Conservation (phyloP, 1,140 invertebrate genomes). For the Mylabris phalerata region DNA sequence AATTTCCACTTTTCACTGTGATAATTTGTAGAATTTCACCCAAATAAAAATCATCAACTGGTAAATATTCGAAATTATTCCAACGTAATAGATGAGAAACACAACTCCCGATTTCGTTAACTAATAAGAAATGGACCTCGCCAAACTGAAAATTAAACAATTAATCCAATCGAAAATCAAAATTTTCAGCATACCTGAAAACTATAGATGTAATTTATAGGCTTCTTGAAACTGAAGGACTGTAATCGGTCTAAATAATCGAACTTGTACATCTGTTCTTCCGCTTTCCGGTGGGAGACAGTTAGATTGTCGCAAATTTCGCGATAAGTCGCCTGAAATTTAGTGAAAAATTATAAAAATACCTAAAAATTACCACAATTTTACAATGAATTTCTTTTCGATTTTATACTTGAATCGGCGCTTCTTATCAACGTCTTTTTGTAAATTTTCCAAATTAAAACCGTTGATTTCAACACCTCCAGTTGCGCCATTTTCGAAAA, state of each 20-base stretch:
- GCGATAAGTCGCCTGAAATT: slow-evolving; percentile 34
- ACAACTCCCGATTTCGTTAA: slow-evolving; percentile 40
- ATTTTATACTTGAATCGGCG: slow-evolving; percentile 22
- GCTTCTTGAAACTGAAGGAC: slow-evolving; percentile 31
- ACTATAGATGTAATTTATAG: slow-evolving; percentile 37
- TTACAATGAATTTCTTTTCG: slow-evolving; percentile 11
- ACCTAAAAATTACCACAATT: background rate
- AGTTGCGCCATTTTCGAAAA: slow-evolving; percentile 32
- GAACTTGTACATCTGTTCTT: slow-evolving; percentile 43
- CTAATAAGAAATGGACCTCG: slow-evolving; percentile 37
- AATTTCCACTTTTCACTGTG: slow-evolving; percentile 26
- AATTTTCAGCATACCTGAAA: slow-evolving; percentile 26
- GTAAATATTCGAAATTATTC: slow-evolving; percentile 23
- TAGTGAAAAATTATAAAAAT: background rate
- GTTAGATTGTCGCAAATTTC: slow-evolving; percentile 36
- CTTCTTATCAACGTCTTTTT: slow-evolving; percentile 23
- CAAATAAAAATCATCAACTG: background rate
- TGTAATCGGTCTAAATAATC: slow-evolving; percentile 43
- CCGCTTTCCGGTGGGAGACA: slow-evolving; percentile 23
- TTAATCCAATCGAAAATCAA: background rate
- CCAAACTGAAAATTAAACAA: background rate
- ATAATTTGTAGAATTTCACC: slow-evolving; percentile 34
- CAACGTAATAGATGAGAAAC: slow-evolving; percentile 27
- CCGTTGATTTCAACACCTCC: slow-evolving; percentile 35
- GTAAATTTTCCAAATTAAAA: slow-evolving; percentile 32